These are phyloP conservation scores for Spatulosminthurus flaviceps DNA, from an alignment of 2,888 invertebrate species.

Conservation along the genomic window DNA sequence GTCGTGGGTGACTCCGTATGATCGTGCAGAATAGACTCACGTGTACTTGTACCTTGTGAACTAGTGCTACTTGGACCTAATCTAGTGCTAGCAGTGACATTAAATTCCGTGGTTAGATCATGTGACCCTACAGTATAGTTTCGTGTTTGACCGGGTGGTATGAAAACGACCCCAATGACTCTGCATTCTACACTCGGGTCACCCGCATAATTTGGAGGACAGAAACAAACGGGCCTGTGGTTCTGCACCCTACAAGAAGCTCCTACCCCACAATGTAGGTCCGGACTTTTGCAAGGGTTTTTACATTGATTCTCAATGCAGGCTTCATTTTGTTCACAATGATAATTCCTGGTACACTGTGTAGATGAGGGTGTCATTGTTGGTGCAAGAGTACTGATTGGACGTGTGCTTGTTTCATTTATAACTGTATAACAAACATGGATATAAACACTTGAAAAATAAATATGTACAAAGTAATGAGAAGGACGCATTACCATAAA, in stretches of 20 bases:
- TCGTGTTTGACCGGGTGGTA: not conserved
- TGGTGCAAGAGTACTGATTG: slow-evolving; percentile 67
- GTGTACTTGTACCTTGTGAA: slow-evolving; percentile 21
- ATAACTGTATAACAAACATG: slow-evolving; percentile 50
- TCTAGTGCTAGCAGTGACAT: not conserved
- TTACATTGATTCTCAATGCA: slow-evolving; percentile 84
- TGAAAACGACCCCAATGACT: not conserved
- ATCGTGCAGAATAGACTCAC: not conserved
- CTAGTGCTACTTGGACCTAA: not conserved
- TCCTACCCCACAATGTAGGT: slow-evolving; percentile 71
- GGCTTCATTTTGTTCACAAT: slow-evolving; percentile 84
- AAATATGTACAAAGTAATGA: not conserved
- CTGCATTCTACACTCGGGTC: slow-evolving; percentile 77
- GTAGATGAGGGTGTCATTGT: slow-evolving; percentile 53
- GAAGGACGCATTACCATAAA: not conserved
- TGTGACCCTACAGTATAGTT: not conserved
- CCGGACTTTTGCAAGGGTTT: slow-evolving; percentile 74
- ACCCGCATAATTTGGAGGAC: slow-evolving; percentile 72
- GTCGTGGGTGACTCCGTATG: not conserved
- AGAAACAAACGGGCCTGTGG: slow-evolving; percentile 84
- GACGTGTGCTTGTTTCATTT: slow-evolving; percentile 79
- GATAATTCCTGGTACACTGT: slow-evolving; percentile 73
- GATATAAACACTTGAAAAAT: slow-evolving; percentile 29
- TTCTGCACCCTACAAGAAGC: slow-evolving; percentile 82
- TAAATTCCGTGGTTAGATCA: too few species aligned